Base-by-base conservation (phyloP, 2,797 vertebrate genomes). In the Notamacropus eugenii region DNA sequence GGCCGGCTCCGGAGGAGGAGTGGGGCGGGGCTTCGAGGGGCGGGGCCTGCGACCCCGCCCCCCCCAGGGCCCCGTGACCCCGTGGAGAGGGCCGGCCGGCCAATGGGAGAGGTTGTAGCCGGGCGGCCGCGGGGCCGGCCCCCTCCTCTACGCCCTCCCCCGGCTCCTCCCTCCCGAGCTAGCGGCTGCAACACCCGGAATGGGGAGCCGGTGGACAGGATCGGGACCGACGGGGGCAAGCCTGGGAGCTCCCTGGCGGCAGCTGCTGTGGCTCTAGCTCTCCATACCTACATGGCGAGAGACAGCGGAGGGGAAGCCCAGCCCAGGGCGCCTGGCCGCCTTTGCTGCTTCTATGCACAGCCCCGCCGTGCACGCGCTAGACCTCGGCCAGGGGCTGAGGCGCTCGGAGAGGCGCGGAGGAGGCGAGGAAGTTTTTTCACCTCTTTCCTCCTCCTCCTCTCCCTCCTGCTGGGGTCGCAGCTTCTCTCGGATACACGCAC, bases 111-210 rank as follows among this genome's bases (percentile, higher is more conserved):
- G 19, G n/a, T 95, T 87, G 54, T 28, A 54, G 95, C 90, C 74
- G 27, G 55, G 31, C 9, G 34, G 93, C 52, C 27, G 87, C 5
- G 3, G 4, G 62, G 0, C 93, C 40, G 91, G 95, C 50, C 93
- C 96, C 96, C 93, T 55, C 0, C 54, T 5, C 0, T 14, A 57
- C 58, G 95, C 3, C 93, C 97, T 91, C 97, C 97, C 57, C 28
- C 5, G 0, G 93, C 97, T 8, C 97, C 54, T 57, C 0, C 4
- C 92, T 8, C 0, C 54, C 87, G 0, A n/a, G 34, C 93, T 54
- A 97, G 94, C 55, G 54, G 92, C 96, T 92, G 91, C 96, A 98
- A 98, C 95, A 98, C 97, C 96, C 98, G 98, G 98, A 97, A 92
- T 92, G 27, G n/a, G 98, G 93, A 97, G 92, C 28, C 0, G 12